Evolutionary conservation across 1,140 invertebrate genomes (phyloP), one percentile per base, ranked within the genome.

Genomic region (Ditylenchus dipsaci): DNA sequence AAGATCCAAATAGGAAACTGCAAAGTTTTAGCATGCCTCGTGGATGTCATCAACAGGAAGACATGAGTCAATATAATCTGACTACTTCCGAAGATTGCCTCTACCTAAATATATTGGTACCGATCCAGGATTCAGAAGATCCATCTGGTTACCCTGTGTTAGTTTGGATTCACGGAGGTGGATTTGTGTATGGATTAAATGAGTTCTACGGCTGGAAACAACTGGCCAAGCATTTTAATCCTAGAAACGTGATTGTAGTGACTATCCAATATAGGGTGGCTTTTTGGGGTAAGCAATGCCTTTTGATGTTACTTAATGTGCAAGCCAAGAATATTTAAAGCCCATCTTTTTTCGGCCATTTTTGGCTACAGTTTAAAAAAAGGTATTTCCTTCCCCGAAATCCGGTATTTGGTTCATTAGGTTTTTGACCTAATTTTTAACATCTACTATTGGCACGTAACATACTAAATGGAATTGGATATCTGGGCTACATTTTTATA

Each of bases 221-320:
- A 0, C 27, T 68, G 38, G 79, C 67, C 82, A 83, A 63, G 43
- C 43, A 45, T 45, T 45, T 45, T n/a, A 45, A 45, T 45, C 43
- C 43, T 11, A 11, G 43, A 30, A 45, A 57, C 76, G 87, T 95
- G n/a, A 90, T 96, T 58, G 86, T 94, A 66, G 91, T 94, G 5
- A 90, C 91, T 30, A 92, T 95, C 88, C 91, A 95, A 81, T 95
- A 96, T 83, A 87, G 93, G 65, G 89, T 95, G 0, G 92, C 91
- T 5, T 91, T 90, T 23, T 86, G 95, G 1, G 93, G 93, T 8
- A 95, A 93, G 84, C 87, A 19, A 21, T 26, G 11, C 17, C 9
- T 15, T 45, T 45, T 45, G 43, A 45, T 13, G 43, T 45, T n/a
- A 13, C n/a, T 45, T n/a, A 45, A 45, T 45, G 11, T 45, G n/a